Conservation (phyloP, 2,797 vertebrate species). For the Brachymystax lenok region DNA sequence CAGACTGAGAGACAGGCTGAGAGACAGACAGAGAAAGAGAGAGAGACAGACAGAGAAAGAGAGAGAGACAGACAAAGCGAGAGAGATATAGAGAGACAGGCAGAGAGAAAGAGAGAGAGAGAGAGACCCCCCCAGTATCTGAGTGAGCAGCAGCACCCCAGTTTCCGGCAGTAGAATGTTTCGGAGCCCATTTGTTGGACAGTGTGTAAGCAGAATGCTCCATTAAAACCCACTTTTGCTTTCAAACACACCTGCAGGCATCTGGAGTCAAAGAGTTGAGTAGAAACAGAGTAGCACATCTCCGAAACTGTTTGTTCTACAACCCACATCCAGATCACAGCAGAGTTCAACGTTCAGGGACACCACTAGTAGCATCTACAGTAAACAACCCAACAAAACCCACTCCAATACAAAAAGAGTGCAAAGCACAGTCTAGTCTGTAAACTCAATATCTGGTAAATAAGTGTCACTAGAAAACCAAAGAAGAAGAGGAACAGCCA, state of each 20-base stretch:
- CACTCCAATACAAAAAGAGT: not conserved
- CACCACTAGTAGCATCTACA: not conserved
- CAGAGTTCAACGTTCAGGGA: not conserved
- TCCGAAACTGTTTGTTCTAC: slow-evolving; percentile 36
- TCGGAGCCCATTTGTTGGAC: slow-evolving; percentile 7
- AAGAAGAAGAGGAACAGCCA: no score
- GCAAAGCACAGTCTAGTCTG: not conserved
- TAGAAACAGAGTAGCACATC: slow-evolving; percentile 31
- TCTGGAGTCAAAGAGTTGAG: slow-evolving; percentile 13
- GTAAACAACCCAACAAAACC: not conserved
- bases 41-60: no score
- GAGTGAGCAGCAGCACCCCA: not conserved
- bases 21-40: no score
- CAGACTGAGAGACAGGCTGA: no score
- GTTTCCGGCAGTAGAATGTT: not conserved
- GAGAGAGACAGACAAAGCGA: no score
- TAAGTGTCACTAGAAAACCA: not conserved
- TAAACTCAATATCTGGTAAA: not conserved
- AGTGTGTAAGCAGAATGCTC: slow-evolving; percentile 15
- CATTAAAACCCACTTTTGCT: slow-evolving; percentile 40
- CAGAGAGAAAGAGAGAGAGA: not conserved
- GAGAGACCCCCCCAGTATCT: not conserved
- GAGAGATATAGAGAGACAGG: no score
- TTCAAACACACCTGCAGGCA: slow-evolving; percentile 48
- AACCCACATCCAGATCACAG: slow-evolving; percentile 24